Evolutionary conservation across 1,140 invertebrate genomes (phyloP).

Genomic region (Plodia interpunctella): DNA sequence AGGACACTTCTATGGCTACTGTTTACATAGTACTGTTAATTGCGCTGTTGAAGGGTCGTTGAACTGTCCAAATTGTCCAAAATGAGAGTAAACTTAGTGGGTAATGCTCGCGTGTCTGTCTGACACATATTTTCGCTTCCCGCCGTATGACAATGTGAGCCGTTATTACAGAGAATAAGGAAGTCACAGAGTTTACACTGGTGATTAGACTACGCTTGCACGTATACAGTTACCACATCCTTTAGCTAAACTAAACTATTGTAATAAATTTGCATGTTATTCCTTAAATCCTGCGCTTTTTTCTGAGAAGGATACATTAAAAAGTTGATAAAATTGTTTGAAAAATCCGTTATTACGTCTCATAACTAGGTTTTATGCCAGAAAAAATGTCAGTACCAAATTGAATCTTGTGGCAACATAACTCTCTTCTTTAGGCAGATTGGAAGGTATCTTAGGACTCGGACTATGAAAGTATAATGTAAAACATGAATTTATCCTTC

Average conservation of each 20-base stretch:
- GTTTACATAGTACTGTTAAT: conserved; percentile 15
- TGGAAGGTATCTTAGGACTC: too few species aligned
- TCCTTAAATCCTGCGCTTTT: not conserved
- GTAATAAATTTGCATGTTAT: not conserved
- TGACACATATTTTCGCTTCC: conserved; percentile 56
- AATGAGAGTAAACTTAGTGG: conserved; percentile 12
- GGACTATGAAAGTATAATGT: not conserved
- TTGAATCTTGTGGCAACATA: too few species aligned
- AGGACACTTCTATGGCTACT: conserved; percentile 11
- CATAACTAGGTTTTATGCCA: too few species aligned
- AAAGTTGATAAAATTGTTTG: too few species aligned
- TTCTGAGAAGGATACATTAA: too few species aligned
- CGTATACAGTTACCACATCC: too few species aligned
- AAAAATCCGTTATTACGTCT: too few species aligned
- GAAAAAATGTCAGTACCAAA: too few species aligned
- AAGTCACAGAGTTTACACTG: not conserved
- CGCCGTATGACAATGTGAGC: conserved; percentile 40
- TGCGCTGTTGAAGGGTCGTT: not conserved
- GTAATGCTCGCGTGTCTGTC: conserved; percentile 35
- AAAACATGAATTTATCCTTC: not conserved
- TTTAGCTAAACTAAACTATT: too few species aligned
- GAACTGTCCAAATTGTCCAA: conserved; percentile 13
- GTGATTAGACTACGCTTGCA: not conserved
- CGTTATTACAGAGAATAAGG: conserved; percentile 31
- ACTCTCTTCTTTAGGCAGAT: too few species aligned